Evolutionary conservation across 2,797 vertebrate genomes (phyloP).

Genomic region (Acridotheres tristis): DNA sequence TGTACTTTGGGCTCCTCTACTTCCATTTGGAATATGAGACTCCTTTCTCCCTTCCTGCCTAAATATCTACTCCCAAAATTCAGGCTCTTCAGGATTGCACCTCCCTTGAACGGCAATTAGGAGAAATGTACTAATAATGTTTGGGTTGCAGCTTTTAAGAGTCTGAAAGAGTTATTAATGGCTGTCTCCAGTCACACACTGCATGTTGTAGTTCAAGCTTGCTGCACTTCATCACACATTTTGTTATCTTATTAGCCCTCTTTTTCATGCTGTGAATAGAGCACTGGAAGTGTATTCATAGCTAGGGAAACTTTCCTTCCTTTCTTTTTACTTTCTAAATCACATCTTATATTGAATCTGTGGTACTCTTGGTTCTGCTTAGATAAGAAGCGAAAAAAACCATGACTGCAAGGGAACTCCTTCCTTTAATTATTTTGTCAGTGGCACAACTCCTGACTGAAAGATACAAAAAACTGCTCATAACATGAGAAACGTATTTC

Average conservation of each 20-base stretch:
- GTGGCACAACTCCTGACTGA: background rate
- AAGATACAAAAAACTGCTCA: background rate
- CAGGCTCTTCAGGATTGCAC: background rate
- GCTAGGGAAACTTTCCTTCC: background rate
- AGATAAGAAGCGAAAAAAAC: background rate
- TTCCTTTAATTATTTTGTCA: background rate
- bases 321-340: background rate
- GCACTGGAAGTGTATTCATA: background rate
- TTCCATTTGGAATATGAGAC: background rate
- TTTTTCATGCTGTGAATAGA: background rate
- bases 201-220: background rate
- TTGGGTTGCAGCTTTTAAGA: background rate
- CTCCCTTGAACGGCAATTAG: background rate
- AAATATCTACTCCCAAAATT: background rate
- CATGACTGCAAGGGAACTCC: background rate
- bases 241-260: background rate
- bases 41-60: background rate
- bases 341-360: background rate
- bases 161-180: background rate
- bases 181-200: background rate
- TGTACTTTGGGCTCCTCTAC: background rate
- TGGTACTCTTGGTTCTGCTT: background rate
- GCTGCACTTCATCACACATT: conserved; percentile 1
- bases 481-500: background rate
- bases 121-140: background rate